These are phyloP conservation scores for Drosophila affinis DNA, from an alignment of 2,888 invertebrate genomes.

Conservation along the genomic window DNA sequence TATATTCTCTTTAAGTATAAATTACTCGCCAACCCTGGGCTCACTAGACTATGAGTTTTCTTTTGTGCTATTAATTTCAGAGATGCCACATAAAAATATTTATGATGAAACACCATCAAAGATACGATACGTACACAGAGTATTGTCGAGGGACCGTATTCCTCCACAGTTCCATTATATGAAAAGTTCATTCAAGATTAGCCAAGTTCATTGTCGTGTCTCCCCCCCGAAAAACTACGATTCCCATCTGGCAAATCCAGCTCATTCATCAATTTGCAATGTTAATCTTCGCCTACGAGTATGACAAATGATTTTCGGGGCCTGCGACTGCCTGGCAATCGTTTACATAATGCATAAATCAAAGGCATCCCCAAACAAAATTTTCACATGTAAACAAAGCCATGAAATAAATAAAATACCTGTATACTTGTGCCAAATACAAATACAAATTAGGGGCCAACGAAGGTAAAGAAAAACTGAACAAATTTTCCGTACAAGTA, in stretches of 20 bases:
- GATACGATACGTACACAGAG: too few species aligned
- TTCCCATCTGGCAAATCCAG: slow-evolving; percentile 3
- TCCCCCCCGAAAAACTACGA: neutral
- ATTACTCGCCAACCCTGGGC: too few species aligned
- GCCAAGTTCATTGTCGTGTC: neutral
- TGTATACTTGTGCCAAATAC: too few species aligned
- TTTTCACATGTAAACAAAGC: slow-evolving; percentile 42
- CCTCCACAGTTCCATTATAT: neutral
- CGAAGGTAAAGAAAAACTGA: slow-evolving; percentile 16
- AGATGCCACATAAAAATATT: too few species aligned
- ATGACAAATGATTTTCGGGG: slow-evolving; percentile 30
- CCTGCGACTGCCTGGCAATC: neutral
- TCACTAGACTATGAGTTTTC: too few species aligned
- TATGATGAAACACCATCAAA: too few species aligned
- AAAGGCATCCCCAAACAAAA: slow-evolving; percentile 1
- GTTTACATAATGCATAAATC: slow-evolving; percentile 42
- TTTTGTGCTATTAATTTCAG: too few species aligned
- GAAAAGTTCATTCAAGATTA: neutral
- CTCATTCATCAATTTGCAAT: slow-evolving; percentile 49
- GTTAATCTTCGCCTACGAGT: slow-evolving; percentile 18
- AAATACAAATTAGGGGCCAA: slow-evolving; percentile 15
- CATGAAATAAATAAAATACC: slow-evolving; percentile 26
- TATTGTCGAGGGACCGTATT: too few species aligned
- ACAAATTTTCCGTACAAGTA: slow-evolving; percentile 31
- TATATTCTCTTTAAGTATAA: too few species aligned